Evolutionary conservation across 2,113 vertebrate species (phyloP), one percentile per base, ranked within the genome.

Genomic region (Pterocles burchelli): DNA sequence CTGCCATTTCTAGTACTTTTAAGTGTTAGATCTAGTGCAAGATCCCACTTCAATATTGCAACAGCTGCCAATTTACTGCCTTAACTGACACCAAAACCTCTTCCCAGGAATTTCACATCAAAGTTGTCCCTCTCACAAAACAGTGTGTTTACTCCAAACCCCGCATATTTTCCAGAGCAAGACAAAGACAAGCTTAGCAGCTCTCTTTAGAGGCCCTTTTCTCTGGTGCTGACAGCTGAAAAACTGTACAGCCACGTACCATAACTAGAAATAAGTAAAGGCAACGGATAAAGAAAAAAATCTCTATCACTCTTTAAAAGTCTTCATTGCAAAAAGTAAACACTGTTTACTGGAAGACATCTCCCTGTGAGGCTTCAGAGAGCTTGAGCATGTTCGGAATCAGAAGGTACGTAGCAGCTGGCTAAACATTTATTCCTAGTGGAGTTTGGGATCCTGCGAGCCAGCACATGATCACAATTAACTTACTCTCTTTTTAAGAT

Each of bases 241-340:
- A 59, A 75, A 6, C 9, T 3, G 16, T 3, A 8, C 2, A 52
- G 17, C 41, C 9, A 4, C 1, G 7, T 29, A 17, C 19, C 41
- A 9, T 25, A 11, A 17, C 17, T 6, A 16, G 9, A 28, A 74
- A 65, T 5, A 38, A 10, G 10, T 2, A 28, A 73, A 63, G 17
- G 25, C 34, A 83, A 51, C 0, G 0, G 20, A 18, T 1, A 5
- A 28, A 16, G 28, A 78, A 49, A 16, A 33, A 63, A 48, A 48
- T 11, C 22, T 55, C 49, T 8, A n/a, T 10, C 29, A 49, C 13
- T 20, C 17, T 17, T 21, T 6, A 24, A 13, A 58, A 49, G 5
- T 15, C 15, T 17, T 65, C 7, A 17, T 2, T 15, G 31, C 28
- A 49, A 63, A 29, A 49, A 81, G 31, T 22, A 28, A 85, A 48